These are phyloP conservation scores for Hydrolagus affinis DNA, from an alignment of 2,113 vertebrate species.

Conservation along the genomic window DNA sequence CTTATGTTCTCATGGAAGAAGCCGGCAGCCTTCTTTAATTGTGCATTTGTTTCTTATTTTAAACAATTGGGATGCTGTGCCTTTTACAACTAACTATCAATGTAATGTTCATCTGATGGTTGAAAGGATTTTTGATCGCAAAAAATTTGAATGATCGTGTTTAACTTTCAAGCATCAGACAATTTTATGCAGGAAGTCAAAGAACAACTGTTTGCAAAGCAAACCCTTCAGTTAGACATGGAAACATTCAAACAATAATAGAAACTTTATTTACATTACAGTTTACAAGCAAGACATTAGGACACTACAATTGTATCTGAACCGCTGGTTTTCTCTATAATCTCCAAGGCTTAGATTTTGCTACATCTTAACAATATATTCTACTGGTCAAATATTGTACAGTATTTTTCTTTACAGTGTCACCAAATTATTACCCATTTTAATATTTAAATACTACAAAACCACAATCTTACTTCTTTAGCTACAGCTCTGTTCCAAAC, in stretches of 20 bases:
- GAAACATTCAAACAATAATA: slow-evolving; percentile 14
- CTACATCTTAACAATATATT: slow-evolving; percentile 19
- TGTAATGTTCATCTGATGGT: not conserved
- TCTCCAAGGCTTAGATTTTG: slow-evolving; percentile 16
- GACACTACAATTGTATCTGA: slow-evolving; percentile 19
- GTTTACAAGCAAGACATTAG: slow-evolving; percentile 23
- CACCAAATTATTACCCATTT: slow-evolving; percentile 14
- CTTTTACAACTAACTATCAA: too few species aligned
- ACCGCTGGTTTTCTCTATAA: not conserved
- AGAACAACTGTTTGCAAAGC: slow-evolving; percentile 8
- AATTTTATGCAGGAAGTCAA: not conserved
- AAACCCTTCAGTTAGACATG: not conserved
- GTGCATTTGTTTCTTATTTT: too few species aligned
- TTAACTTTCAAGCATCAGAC: not conserved
- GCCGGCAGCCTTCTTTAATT: too few species aligned
- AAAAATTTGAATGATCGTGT: too few species aligned
- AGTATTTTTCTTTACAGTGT: not conserved
- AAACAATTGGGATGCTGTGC: too few species aligned
- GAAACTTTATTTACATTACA: slow-evolving; percentile 26
- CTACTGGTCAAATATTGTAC: slow-evolving; percentile 21
- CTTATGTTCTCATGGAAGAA: too few species aligned
- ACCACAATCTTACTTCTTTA: not conserved
- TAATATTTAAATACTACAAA: slow-evolving; percentile 21
- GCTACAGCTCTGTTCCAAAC: slow-evolving; percentile 16
- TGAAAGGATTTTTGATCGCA: not conserved